phyloP scores from a whole-genome alignment of 2,113 vertebrate genomes.

The Alces alces region DNA sequence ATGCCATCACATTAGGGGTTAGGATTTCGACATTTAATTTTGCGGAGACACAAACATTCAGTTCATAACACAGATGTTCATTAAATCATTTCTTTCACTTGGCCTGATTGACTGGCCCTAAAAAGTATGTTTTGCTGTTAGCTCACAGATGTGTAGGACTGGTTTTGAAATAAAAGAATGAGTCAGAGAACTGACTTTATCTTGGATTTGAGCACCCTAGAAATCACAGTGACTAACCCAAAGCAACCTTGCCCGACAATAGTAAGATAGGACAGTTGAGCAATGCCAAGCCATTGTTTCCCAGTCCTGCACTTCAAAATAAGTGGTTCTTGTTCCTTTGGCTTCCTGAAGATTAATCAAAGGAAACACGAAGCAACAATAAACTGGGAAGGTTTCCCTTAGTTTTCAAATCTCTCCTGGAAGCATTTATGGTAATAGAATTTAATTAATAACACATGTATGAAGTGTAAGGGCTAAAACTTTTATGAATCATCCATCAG shows the following conservation, averaged over 20 bases:
- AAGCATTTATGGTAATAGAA: slow-evolving; percentile 4
- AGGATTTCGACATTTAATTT: not conserved
- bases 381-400: slow-evolving; percentile 34
- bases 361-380: slow-evolving; percentile 57
- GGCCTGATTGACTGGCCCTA: not conserved
- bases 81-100: not conserved
- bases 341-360: slow-evolving; percentile 74
- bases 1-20: not conserved
- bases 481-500: not conserved
- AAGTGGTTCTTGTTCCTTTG: slow-evolving; percentile 69
- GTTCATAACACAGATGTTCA: not conserved
- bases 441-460: slow-evolving; percentile 36
- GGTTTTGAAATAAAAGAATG: not conserved
- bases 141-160: not conserved
- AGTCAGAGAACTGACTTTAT: not conserved
- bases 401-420: slow-evolving; percentile 18
- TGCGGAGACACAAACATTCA: not conserved
- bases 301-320: slow-evolving; percentile 54
- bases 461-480: not conserved
- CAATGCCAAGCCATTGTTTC: slow-evolving; percentile 45
- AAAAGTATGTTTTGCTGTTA: not conserved
- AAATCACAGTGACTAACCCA: not conserved
- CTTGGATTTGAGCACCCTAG: not conserved
- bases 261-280: slow-evolving; percentile 37
- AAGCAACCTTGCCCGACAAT: not conserved